Evolutionary conservation across 2,888 invertebrate species (phyloP).

Genomic region (Microdon myrmicae): DNA sequence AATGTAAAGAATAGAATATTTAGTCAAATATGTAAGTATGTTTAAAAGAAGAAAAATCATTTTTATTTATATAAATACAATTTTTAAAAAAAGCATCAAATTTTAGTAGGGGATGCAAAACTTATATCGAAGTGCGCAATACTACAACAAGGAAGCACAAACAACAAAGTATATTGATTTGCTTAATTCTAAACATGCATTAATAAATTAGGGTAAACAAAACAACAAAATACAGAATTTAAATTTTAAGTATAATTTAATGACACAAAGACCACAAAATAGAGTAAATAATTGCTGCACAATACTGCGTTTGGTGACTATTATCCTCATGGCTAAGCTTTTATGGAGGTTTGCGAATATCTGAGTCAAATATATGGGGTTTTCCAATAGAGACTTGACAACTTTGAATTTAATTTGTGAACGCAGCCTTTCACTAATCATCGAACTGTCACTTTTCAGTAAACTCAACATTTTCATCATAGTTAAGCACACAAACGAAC

Average conservation of each 20-base stretch:
- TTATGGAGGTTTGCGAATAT: too few relatives aligned
- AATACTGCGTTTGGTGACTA: too few relatives aligned
- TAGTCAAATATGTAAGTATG: not conserved
- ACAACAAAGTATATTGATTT: conserved; percentile 34
- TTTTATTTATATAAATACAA: not conserved
- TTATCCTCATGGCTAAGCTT: too few relatives aligned
- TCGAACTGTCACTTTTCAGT: too few relatives aligned
- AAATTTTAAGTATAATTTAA: not conserved
- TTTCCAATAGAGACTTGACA: too few relatives aligned
- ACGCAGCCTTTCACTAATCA: too few relatives aligned
- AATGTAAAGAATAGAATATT: conserved; percentile 19
- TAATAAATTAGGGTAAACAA: conserved; percentile 3
- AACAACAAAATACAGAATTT: not conserved
- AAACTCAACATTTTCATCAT: too few relatives aligned
- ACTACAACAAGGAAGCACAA: too few relatives aligned
- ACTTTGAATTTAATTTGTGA: too few relatives aligned
- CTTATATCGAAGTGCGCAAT: conserved; percentile 4
- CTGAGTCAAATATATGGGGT: too few relatives aligned
- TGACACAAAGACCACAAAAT: conserved; percentile 1
- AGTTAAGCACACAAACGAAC: too few relatives aligned
- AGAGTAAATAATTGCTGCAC: not conserved
- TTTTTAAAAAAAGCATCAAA: not conserved
- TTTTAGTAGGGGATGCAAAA: conserved; percentile 5
- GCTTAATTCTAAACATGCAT: conserved; percentile 8
- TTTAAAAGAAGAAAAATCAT: not conserved